These are phyloP conservation scores for Agriopis aurantiaria DNA, from an alignment of 2,888 invertebrate genomes.

Conservation along the genomic window DNA sequence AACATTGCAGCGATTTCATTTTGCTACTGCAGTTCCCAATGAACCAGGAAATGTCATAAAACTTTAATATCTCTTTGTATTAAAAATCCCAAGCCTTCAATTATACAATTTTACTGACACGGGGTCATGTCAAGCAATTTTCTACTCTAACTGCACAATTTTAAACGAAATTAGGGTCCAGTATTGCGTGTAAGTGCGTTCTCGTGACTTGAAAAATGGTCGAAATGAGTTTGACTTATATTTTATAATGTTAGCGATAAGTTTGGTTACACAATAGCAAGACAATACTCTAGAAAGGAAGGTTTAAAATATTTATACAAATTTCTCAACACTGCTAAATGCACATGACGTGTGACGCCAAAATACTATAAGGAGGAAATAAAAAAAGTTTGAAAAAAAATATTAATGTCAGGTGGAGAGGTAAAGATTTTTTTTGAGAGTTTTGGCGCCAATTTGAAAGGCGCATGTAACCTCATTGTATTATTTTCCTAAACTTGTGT, in stretches of 20 bases:
- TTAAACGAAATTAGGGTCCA: slow-evolving; percentile 24
- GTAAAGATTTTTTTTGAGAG: no score
- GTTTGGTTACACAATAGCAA: slow-evolving; percentile 37
- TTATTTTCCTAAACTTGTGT: no score
- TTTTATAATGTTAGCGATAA: slow-evolving; percentile 28
- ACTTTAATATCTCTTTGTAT: slow-evolving; percentile 41
- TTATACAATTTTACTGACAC: slow-evolving; percentile 25
- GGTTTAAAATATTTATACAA: not conserved
- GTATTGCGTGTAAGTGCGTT: slow-evolving; percentile 27
- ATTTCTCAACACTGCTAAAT: no score
- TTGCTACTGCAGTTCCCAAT: slow-evolving; percentile 28
- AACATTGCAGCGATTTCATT: slow-evolving; percentile 2
- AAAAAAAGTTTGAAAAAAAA: no score
- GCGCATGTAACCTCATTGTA: no score
- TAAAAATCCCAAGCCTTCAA: slow-evolving; percentile 37
- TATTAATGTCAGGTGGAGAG: no score
- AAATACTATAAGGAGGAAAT: no score
- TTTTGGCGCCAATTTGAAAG: no score
- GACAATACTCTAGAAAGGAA: slow-evolving; percentile 1
- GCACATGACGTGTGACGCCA: no score
- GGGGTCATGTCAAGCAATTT: slow-evolving; percentile 32
- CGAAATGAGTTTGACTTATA: slow-evolving; percentile 35
- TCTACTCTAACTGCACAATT: slow-evolving; percentile 19
- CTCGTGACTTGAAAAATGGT: slow-evolving; percentile 35
- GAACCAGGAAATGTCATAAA: slow-evolving; percentile 33